phyloP scores from a whole-genome alignment of 2,113 vertebrate species.

The rabbit (Oryctolagus cuniculus) region mOryCun1.1 NC_091435.1:154563501-154564000 shows the following conservation, averaged over 20 bases:
- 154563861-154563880: constrained; percentile 93
- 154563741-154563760: constrained; percentile 98
- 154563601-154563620: constrained; percentile 85
- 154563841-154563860: constrained; percentile 93
- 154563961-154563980: constrained; percentile 85
- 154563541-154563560: constrained; percentile 40
- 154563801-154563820: constrained; percentile 93
- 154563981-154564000: constrained; percentile 89
- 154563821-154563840: constrained; percentile 95
- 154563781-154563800: constrained; percentile 96
- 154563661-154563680: constrained; percentile 91
- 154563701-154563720: constrained; percentile 97
- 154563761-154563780: constrained; percentile 95
- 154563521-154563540: constrained; percentile 31
- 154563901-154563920: constrained; percentile 94
- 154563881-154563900: constrained; percentile 90
- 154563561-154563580: constrained; percentile 63
- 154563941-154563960: constrained; percentile 90
- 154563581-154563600: constrained; percentile 81
- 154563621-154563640: constrained; percentile 84
- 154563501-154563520: constrained; percentile 42
- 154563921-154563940: constrained; percentile 89
- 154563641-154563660: constrained; percentile 91
- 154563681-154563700: constrained; percentile 97
- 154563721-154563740: constrained; percentile 96